Conservation (phyloP, 2,113 vertebrate genomes). For the Theristicus caerulescens region DNA sequence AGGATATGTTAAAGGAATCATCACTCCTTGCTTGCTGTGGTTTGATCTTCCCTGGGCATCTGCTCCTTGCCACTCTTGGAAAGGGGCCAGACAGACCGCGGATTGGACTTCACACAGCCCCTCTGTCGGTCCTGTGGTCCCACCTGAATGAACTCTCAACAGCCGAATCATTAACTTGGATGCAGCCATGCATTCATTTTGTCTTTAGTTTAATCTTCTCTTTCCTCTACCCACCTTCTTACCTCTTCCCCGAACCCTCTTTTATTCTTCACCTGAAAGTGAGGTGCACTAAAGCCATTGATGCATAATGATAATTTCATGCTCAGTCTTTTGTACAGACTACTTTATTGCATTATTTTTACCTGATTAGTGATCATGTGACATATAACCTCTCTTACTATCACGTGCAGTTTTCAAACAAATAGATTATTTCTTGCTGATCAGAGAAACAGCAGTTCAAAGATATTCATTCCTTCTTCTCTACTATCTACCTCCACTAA, state of each 20-base stretch:
- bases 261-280: background rate
- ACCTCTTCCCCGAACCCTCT: background rate
- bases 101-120: background rate
- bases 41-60: background rate
- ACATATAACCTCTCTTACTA: background rate
- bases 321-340: background rate
- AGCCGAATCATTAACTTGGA: background rate
- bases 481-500: background rate
- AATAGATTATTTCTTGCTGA: background rate
- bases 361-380: background rate
- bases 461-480: background rate
- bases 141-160: background rate
- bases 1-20: background rate
- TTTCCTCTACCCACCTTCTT: background rate
- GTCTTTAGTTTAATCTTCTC: background rate
- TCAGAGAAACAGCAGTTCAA: background rate
- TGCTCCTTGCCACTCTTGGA: background rate
- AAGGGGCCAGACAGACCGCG: background rate
- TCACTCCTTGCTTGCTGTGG: background rate
- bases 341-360: background rate
- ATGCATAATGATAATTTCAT: background rate
- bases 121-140: fast-evolving
- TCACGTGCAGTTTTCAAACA: background rate
- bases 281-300: background rate
- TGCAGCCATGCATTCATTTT: background rate